Conservation (phyloP, 2,113 vertebrate genomes). For the Ranitomeya imitator region DNA sequence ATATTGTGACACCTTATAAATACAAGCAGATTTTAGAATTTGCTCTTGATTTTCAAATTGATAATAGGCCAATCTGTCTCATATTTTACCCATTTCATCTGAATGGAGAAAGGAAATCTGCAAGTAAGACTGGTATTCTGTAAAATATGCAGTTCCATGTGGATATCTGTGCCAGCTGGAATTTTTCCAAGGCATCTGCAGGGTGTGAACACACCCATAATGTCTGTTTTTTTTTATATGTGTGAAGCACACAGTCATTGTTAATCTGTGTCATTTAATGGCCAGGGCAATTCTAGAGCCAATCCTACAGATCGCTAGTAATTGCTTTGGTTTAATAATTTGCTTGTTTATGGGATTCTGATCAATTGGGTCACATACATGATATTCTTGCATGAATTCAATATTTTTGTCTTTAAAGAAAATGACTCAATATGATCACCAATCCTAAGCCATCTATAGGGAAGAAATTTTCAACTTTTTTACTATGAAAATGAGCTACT, state of each 20-base stretch:
- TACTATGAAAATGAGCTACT: too few relatives aligned
- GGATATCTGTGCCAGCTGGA: too few relatives aligned
- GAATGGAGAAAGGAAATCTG: too few relatives aligned
- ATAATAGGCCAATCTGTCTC: neutral
- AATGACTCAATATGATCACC: too few relatives aligned
- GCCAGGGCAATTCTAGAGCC: neutral
- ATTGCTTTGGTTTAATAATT: neutral
- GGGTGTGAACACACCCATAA: too few relatives aligned
- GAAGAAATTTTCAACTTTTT: too few relatives aligned
- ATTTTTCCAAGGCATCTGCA: neutral
- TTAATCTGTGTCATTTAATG: neutral
- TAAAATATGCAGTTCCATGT: too few relatives aligned
- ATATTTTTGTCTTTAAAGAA: neutral
- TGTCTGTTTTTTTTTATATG: too few relatives aligned
- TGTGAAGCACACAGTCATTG: neutral
- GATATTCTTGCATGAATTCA: neutral
- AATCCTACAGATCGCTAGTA: neutral
- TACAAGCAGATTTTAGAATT: neutral
- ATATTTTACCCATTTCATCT: neutral
- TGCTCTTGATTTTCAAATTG: neutral
- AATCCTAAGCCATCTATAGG: too few relatives aligned
- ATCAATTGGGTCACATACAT: neutral
- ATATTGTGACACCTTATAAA: too few relatives aligned
- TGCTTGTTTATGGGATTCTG: neutral
- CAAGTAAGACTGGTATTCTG: too few relatives aligned